Evolutionary conservation across 1,140 invertebrate species (phyloP).

Genomic region (Mamestra configurata): DNA sequence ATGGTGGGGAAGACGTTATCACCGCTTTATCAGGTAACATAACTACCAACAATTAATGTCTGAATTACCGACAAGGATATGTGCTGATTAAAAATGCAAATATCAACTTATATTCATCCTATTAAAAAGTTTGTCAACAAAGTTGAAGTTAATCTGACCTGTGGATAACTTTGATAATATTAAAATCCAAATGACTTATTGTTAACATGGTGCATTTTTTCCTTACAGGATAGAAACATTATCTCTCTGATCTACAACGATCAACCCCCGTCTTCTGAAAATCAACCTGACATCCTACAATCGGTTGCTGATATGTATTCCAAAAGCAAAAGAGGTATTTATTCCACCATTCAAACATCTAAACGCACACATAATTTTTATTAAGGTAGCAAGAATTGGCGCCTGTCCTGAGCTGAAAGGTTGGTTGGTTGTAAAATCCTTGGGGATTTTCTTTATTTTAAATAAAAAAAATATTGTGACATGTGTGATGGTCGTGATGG

Average conservation of each 20-base stretch:
- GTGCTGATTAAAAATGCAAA: too few species aligned
- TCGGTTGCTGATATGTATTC: conserved; percentile 81
- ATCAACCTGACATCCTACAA: conserved; percentile 78
- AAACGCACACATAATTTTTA: too few species aligned
- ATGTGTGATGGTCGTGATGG: too few species aligned
- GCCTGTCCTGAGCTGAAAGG: too few species aligned
- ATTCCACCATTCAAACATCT: background rate
- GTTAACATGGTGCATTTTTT: background rate
- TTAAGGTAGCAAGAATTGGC: too few species aligned
- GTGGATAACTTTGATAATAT: too few species aligned
- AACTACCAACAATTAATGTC: too few species aligned
- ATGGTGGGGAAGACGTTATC: conserved; percentile 92
- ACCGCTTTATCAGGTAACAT: conserved; percentile 89
- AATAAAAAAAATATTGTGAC: too few species aligned
- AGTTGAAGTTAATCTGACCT: background rate
- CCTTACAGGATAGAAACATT: conserved; percentile 78
- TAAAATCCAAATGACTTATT: background rate
- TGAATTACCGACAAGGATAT: too few species aligned
- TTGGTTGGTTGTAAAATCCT: too few species aligned
- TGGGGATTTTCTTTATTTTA: too few species aligned
- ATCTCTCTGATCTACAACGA: conserved; percentile 95
- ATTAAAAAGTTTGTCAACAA: background rate
- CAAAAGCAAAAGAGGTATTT: conserved; percentile 74
- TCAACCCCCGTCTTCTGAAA: conserved; percentile 90
- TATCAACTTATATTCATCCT: too few species aligned